Base-by-base conservation (phyloP, 2,888 invertebrate genomes). In the Trissoscelio sp. region DNA sequence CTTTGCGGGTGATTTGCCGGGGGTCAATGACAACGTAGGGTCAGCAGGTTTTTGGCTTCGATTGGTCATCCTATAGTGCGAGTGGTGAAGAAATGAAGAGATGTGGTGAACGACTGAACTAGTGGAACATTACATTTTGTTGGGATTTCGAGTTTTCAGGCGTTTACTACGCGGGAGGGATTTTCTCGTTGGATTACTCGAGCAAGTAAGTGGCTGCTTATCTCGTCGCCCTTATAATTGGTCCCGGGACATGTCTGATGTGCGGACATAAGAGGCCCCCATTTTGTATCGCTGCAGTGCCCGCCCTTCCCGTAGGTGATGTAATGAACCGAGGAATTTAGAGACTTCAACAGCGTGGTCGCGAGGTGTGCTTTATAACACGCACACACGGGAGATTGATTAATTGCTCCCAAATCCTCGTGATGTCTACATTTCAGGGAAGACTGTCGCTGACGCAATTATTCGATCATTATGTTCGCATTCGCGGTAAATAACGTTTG, bases 11-110 rank as follows among this genome's bases (percentile, higher is more conserved):
- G 55, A 55, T 51, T 67, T 14, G 28, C 39, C 24, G 69, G 57
- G 72, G 51, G 48, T 60, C 60, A 62, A 39, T 73, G 53, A 62
- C 62, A 73, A 62, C 60, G 39, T 9, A 42, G 51, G 42, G 20
- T 62, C 39, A 53, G 39, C 62, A 51, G 51, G 18, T 44, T n/a
- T n/a, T n/a, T n/a, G n/a, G n/a, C n/a, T n/a, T n/a, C n/a, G n/a
- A n/a, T n/a, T n/a, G n/a, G n/a, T n/a, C n/a, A n/a, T n/a, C n/a
- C n/a, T n/a, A n/a, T n/a, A n/a, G 62, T 31, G 62, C 12, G 11
- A 46, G 46, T 62, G 46, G 46, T 62, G 62, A 44, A 9, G n/a
- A n/a, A n/a, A 62, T 12, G 12, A 62, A 46, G 62, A 31, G 20
- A 62, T 18, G 24, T 37, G 12, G 57, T 58, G 39, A 39, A 22